Conservation (phyloP, 2,888 invertebrate genomes). For the Phanerotoma sp. region DNA sequence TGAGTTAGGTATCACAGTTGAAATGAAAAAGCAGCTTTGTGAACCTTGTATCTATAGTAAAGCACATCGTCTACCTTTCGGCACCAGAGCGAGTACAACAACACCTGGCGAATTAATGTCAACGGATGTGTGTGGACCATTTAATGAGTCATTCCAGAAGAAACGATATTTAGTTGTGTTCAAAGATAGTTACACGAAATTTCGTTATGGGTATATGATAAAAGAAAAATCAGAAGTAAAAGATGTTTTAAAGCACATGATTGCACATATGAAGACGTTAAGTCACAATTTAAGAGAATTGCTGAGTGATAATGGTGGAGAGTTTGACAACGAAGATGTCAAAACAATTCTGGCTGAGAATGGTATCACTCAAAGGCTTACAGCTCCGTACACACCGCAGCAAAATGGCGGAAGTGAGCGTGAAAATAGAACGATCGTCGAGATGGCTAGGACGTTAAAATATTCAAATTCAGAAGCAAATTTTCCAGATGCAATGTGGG, state of each 20-base stretch:
- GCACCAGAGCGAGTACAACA: conserved; percentile 30
- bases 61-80: conserved; percentile 39
- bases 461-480: conserved; percentile 36
- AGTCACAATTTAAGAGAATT: conserved; percentile 41
- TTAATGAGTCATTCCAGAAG: conserved; percentile 33
- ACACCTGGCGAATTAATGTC: conserved; percentile 39
- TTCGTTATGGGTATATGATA: conserved; percentile 36
- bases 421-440: conserved; percentile 37
- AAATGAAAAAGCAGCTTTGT: conserved; percentile 35
- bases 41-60: conserved; percentile 43
- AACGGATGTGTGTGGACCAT: conserved; percentile 41
- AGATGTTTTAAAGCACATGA: conserved; percentile 31
- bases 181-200: conserved; percentile 35
- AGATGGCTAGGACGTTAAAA: conserved; percentile 41
- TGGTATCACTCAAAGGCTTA: conserved; percentile 34
- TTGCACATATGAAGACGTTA: conserved; percentile 31
- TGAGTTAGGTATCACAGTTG: conserved; percentile 38
- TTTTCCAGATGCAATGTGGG: conserved; percentile 37
- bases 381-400: conserved; percentile 35
- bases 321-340: conserved; percentile 41
- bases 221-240: conserved; percentile 38
- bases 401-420: conserved; percentile 36
- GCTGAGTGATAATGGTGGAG: conserved; percentile 42
- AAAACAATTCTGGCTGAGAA: conserved; percentile 30
- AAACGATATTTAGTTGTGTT: conserved; percentile 31